Conservation (phyloP, 2,888 invertebrate genomes). For the Parthenolecanium corni region DNA sequence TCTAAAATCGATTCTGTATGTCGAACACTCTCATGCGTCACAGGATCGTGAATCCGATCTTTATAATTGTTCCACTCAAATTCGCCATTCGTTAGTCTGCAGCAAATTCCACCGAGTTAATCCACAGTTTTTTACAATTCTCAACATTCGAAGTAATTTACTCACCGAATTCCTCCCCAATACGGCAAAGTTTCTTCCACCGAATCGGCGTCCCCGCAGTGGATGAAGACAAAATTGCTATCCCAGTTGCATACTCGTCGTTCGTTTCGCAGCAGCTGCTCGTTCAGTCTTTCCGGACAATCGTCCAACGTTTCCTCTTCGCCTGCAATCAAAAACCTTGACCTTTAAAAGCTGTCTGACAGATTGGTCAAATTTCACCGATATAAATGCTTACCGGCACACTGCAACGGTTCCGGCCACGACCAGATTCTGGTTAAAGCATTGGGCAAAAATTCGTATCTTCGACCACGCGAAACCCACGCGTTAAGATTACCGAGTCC, state of each 20-base stretch:
- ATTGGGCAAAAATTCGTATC: slow-evolving; percentile 81
- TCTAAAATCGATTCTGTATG: slow-evolving; percentile 65
- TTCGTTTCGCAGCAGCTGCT: slow-evolving; percentile 76
- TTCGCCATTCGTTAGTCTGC: slow-evolving; percentile 71
- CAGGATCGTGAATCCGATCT: slow-evolving; percentile 66
- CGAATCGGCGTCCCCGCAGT: slow-evolving; percentile 62
- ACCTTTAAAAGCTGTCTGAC: background rate
- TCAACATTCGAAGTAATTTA: background rate
- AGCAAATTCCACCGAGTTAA: slow-evolving; percentile 18
- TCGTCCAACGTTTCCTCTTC: slow-evolving; percentile 60
- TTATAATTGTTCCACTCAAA: slow-evolving; percentile 78
- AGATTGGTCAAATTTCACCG: too few relatives aligned
- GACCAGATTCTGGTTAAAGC: slow-evolving; percentile 73
- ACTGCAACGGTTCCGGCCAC: slow-evolving; percentile 84
- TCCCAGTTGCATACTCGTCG: slow-evolving; percentile 80
- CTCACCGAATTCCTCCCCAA: slow-evolving; percentile 82
- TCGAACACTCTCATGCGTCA: slow-evolving; percentile 59
- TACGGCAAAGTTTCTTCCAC: slow-evolving; percentile 55
- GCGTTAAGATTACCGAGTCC: slow-evolving; percentile 75
- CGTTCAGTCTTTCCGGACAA: slow-evolving; percentile 74
- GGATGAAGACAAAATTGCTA: slow-evolving; percentile 81
- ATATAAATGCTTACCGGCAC: too few relatives aligned
- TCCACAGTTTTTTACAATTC: background rate
- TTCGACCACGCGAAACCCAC: slow-evolving; percentile 70
- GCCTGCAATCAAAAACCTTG: slow-evolving; percentile 32